phyloP scores from a whole-genome alignment of 2,113 vertebrate genomes.

The Petrocephalus microphthalmus region DNA sequence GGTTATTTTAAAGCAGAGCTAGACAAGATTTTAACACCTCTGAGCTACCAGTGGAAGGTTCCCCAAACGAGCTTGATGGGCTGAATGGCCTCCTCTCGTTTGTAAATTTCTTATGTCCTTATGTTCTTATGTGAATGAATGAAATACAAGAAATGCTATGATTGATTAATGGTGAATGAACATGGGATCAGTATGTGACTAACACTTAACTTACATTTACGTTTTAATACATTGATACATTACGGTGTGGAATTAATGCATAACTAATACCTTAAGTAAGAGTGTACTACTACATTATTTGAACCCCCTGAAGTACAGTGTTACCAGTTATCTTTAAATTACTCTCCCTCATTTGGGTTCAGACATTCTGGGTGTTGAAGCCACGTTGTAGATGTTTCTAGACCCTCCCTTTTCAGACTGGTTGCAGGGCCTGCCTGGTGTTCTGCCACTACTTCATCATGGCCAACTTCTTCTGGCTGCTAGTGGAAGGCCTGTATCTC shows the following conservation, averaged over 20 bases:
- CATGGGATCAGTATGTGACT: background rate
- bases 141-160: background rate
- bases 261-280: background rate
- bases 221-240: too few relatives aligned
- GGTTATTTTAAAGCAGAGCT: too few relatives aligned
- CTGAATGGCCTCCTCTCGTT: too few relatives aligned
- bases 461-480: slow-evolving; percentile 91
- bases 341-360: background rate
- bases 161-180: background rate
- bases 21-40: too few relatives aligned
- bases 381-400: background rate
- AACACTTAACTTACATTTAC: background rate
- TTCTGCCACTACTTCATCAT: slow-evolving; percentile 85
- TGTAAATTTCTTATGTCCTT: too few relatives aligned
- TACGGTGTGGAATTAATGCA: too few relatives aligned
- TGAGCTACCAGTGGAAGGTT: too few relatives aligned
- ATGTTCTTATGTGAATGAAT: too few relatives aligned
- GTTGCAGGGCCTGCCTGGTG: slow-evolving; percentile 79
- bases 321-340: background rate
- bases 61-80: too few relatives aligned
- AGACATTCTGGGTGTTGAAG: background rate
- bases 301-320: background rate
- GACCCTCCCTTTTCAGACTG: slow-evolving; percentile 59
- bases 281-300: background rate
- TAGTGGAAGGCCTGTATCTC: slow-evolving; percentile 85